Evolutionary conservation across 2,797 vertebrate species (phyloP).

Genomic region (Eospalax fontanierii): DNA sequence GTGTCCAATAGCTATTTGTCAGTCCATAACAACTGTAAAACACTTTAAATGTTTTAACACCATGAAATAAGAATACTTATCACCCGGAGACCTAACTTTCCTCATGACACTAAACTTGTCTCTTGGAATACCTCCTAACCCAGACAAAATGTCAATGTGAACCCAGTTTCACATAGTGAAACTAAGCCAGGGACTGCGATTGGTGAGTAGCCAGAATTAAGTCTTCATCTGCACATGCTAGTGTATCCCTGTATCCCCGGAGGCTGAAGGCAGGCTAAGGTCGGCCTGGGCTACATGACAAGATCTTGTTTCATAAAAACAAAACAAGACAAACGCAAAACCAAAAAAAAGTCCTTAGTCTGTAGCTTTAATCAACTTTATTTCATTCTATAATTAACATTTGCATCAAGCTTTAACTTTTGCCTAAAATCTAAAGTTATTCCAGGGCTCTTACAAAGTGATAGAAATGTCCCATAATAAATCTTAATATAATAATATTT

Average conservation of each 20-base stretch:
- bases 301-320: not conserved
- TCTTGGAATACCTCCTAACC: slow-evolving; percentile 3
- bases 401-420: not conserved
- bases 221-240: no score
- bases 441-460: not conserved
- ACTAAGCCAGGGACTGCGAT: not conserved
- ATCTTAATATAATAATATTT: not conserved
- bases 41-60: slow-evolving; percentile 12
- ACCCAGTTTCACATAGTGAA: not conserved
- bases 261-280: not conserved
- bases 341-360: not conserved
- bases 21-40: not conserved
- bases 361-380: slow-evolving; percentile 15
- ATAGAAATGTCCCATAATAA: not conserved
- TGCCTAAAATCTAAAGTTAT: slow-evolving; percentile 2
- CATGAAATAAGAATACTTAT: not conserved
- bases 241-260: not conserved
- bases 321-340: not conserved
- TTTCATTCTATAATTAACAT: slow-evolving; percentile 20
- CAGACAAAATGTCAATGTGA: not conserved
- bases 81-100: not conserved
- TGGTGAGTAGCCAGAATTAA: not conserved
- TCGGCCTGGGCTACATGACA: not conserved
- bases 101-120: not conserved
- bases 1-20: not conserved